Base-by-base conservation (phyloP, 2,797 vertebrate genomes). In the Orestias chungarensis region DNA sequence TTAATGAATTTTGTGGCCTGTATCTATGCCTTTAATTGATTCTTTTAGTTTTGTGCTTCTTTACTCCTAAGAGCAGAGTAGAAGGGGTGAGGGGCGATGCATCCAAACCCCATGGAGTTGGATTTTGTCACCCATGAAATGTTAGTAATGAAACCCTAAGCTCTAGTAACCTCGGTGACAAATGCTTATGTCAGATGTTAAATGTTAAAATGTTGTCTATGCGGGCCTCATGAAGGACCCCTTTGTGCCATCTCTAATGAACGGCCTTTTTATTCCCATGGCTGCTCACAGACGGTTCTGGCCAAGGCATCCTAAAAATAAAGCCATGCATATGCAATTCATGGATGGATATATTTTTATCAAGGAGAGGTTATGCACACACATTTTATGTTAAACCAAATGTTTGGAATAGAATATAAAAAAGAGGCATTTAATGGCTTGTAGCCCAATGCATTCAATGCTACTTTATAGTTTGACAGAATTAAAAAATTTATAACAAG, bases 111-210 rank as follows among this genome's bases (percentile, higher is more conserved):
- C 68, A 66, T 70, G 76, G 75, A 76, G 82, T 75, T 86, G 73
- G 76, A 83, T 75, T 87, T 84, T 79, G 80, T 86, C 81, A 89
- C 78, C 72, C 74, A 73, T 73, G 77, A 80, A 89, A 80, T 55
- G 71, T 86, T 87, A 85, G 80, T 83, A 86, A 88, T 87, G 83
- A 71, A 89, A 90, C 85, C 89, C 76, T 85, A 89, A 88, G 80
- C 83, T 59, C 47, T 80, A 74, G 84, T 89, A 86, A 89, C 85
- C 85, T 85, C 84, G 87, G 86, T 89, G 81, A 87, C 82, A 89
- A 90, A 91, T 91, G 91, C 87, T 92, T 85, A 90, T 90, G 89
- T 91, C 88, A 90, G 83, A 92, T 89, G 86, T 91, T 90, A 89
- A 91, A 92, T 89, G 86, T 91, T 90, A 89, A 91, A 84, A 91